phyloP scores from a whole-genome alignment of 92 coral and sea anemone species.

The Porites rus region DNA sequence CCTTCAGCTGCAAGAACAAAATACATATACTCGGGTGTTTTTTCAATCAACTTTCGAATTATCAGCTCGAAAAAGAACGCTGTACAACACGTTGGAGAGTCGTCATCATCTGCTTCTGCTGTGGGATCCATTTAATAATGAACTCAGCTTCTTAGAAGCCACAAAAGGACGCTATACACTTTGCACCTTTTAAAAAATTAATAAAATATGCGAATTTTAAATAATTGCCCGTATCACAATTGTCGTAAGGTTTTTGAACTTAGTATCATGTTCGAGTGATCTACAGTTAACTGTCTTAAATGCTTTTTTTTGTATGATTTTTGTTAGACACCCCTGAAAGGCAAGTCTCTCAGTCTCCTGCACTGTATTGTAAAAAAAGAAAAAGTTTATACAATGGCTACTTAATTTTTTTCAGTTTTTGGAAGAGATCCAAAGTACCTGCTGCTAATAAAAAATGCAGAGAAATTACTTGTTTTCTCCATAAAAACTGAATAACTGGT shows the following conservation, averaged over 20 bases:
- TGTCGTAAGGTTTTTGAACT: neutral
- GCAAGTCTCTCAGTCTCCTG: neutral
- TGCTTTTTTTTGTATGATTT: neutral
- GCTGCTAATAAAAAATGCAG: neutral
- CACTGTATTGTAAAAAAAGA: neutral
- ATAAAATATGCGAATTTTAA: constrained; percentile 16
- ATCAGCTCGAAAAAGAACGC: constrained; percentile 28
- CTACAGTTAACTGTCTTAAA: neutral
- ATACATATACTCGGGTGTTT: constrained; percentile 49
- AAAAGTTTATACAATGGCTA: neutral
- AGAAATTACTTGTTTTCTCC: neutral
- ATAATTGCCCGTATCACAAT: neutral
- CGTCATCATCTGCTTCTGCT: constrained; percentile 12
- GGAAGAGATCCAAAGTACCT: constrained; percentile 38
- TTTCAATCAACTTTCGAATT: constrained; percentile 32
- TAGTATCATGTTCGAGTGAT: too few species aligned
- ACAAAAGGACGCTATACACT: constrained; percentile 31
- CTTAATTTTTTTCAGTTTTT: neutral
- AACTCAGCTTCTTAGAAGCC: neutral
- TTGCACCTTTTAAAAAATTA: constrained; percentile 31
- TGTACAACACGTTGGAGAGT: constrained; percentile 28
- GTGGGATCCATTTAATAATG: constrained; percentile 19
- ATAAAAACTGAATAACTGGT: neutral
- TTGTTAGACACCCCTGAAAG: neutral
- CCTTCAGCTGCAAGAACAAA: constrained; percentile 46